Base-by-base conservation (phyloP, 2,797 vertebrate species). In the Esox masquinongy region DNA sequence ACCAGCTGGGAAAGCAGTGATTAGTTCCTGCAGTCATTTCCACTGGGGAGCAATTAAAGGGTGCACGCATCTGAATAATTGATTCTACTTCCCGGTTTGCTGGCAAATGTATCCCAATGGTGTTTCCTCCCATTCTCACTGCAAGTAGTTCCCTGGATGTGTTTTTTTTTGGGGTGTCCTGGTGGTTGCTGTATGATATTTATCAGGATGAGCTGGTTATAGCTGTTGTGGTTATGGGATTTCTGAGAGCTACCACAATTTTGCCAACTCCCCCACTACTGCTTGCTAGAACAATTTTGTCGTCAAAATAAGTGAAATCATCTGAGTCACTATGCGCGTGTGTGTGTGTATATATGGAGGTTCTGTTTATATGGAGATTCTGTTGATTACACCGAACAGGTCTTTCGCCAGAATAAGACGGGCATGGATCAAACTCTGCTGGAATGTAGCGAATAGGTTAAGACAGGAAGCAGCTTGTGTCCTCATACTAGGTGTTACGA, bases 21-120 rank as follows among this genome's bases (percentile, higher is more conserved):
- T 31, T 14, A 1, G 56, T 72, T 75, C 31, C 74, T 69, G 69
- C 47, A 31, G n/a, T 66, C 22, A 31, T 47, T 22, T 76, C 15
- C 72, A 63, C 66, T 47, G 1, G 24, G 34, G 76, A 73, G 9
- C 43, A 47, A 47, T 47, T 47, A 47, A 11, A 47, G 50, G 5
- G 50, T 53, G 70, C 26, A n/a, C 80, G 68, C 47, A 47, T 5
- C 6, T 68, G 51, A 72, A 31, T 69, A 59, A 82, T 85, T 76
- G n/a, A 75, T 80, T 47, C 43, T 47, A 47, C 43, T 84, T 0
- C 22, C n/a, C 4, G 0, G 50, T 50, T 59, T 64, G 12, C 11
- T 8, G 9, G 36, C 17, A 70, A 14, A 43, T 50, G 11, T 16
- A 0, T 14, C 43, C 12, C 12, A 5, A 8, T 14, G 11, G 43